Evolutionary conservation across 2,888 invertebrate species (phyloP), one percentile per base, ranked within the genome.

Genomic region (Lottia scabra): DNA sequence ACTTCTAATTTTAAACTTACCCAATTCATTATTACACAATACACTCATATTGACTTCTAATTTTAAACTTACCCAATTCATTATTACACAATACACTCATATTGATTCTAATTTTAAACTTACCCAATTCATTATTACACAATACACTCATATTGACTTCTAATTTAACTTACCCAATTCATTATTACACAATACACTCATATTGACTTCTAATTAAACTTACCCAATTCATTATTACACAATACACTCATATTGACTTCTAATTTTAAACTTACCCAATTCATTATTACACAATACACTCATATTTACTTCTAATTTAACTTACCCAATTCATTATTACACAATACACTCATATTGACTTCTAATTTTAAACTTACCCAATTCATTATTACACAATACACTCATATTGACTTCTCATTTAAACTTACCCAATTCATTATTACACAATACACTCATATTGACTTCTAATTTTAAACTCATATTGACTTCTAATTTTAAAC

Each of bases 241-340:
- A 91, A 87, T 6, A 90, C 90, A 78, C 87, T 90, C 83, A 89
- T 89, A 23, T 90, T 90, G 26, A 88, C 84, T 70, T 87, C 83
- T 19, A 90, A 81, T 76, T 87, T 86, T 64, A 84, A 82, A 19
- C 81, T 77, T n/a, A n/a, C n/a, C n/a, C n/a, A n/a, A n/a, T n/a
- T 90, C 90, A 80, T 90, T 90, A 74, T 89, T 90, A 73, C 90
- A 90, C 77, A 91, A 87, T 6, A 90, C 90, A 78, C 87, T 90
- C 83, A 89, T 89, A 23, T 90, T 90, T 23, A 88, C 84, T 70
- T 87, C 83, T 19, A 90, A 81, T 76, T 87, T 86, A n/a, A n/a
- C n/a, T n/a, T n/a, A n/a, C n/a, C n/a, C n/a, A n/a, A n/a, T n/a
- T 90, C 90, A 80, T 90, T 90, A 74, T 89, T 90, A 73, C 90